These are phyloP conservation scores for Cephus rjabovi DNA, from an alignment of 2,888 invertebrate species.

Conservation along the genomic window DNA sequence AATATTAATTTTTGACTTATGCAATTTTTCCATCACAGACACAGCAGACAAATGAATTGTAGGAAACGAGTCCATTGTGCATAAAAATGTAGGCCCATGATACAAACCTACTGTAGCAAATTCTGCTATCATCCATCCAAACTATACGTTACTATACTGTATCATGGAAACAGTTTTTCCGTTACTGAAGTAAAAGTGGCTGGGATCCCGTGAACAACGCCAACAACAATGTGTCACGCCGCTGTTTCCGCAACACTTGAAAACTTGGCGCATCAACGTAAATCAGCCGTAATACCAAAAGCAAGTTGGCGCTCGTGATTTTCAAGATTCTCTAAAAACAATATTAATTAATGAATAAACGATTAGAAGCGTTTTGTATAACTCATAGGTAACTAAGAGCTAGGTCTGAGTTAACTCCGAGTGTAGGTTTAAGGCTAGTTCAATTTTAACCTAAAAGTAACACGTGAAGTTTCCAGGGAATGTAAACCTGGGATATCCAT, in stretches of 20 bases:
- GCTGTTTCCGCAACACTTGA: slow-evolving; percentile 3
- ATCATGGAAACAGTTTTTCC: neutral
- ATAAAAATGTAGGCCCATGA: neutral
- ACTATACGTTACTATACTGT: neutral
- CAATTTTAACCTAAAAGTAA: no score
- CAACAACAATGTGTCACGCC: slow-evolving; percentile 21
- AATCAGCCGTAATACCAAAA: slow-evolving; percentile 6
- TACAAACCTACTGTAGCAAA: neutral
- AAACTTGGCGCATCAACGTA: slow-evolving; percentile 19
- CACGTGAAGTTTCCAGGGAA: neutral
- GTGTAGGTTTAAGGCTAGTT: neutral
- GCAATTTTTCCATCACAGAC: neutral
- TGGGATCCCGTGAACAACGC: neutral
- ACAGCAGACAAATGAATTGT: neutral
- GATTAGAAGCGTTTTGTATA: no score
- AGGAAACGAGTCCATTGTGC: neutral
- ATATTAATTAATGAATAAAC: no score
- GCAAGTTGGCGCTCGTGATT: neutral
- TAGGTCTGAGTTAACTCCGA: neutral
- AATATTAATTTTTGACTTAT: neutral
- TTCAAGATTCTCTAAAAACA: neutral
- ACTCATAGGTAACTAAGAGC: no score
- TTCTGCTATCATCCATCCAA: neutral
- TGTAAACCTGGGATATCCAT: neutral
- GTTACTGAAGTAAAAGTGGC: neutral